These are phyloP conservation scores for Meteorus colon DNA, from an alignment of 2,888 invertebrate genomes.

Conservation along the genomic window DNA sequence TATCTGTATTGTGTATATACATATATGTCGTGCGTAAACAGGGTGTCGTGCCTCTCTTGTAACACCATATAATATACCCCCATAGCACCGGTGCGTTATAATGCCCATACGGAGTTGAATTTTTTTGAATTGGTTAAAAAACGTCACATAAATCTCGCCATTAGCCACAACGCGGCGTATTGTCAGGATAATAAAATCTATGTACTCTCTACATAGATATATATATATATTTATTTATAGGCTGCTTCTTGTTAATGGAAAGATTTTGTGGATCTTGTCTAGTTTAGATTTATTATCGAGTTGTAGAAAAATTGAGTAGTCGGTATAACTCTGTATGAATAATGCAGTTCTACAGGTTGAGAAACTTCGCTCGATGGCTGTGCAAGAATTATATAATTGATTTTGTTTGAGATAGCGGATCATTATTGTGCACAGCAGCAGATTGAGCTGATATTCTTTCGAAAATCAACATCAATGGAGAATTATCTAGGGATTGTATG, in stretches of 20 bases:
- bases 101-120: conserved; percentile 44
- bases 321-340: too few relatives aligned
- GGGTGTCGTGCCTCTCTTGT: conserved; percentile 50
- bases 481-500: too few relatives aligned
- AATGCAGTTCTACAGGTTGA: too few relatives aligned
- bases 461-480: too few relatives aligned
- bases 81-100: conserved; percentile 12
- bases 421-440: too few relatives aligned
- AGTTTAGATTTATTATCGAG: too few relatives aligned
- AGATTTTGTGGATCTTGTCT: conserved; percentile 9
- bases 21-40: conserved; percentile 59
- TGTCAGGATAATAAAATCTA: conserved; percentile 20
- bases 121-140: conserved; percentile 47
- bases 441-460: too few relatives aligned
- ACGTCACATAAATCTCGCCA: conserved; percentile 50
- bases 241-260: background rate
- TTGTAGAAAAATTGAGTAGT: background rate
- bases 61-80: conserved; percentile 21
- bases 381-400: too few relatives aligned
- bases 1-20: conserved; percentile 36
- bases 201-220: background rate
- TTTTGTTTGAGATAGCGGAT: too few relatives aligned
- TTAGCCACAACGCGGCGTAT: conserved; percentile 39
- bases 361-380: too few relatives aligned
- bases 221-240: conserved; percentile 31